These are phyloP conservation scores for Hirtodrosophila trivittata DNA, from an alignment of 2,888 invertebrate species.

Conservation along the genomic window DNA sequence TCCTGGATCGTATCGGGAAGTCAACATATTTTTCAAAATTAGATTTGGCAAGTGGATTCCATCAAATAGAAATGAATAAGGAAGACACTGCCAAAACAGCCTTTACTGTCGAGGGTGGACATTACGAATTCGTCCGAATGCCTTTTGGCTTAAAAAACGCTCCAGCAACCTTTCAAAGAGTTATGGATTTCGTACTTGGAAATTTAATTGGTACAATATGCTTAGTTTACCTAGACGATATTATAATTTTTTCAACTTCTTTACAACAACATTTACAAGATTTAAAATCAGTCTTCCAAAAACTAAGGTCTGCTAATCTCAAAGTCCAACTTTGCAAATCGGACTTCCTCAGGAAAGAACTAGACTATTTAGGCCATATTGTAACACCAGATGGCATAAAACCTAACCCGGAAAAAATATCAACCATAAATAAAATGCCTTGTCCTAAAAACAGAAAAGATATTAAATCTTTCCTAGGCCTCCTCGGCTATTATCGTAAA, in stretches of 20 bases:
- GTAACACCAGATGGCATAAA: slow-evolving; percentile 6
- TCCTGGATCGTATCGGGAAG: slow-evolving; percentile 2
- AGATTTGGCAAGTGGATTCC: slow-evolving; percentile 28
- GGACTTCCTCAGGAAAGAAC: slow-evolving; percentile 23
- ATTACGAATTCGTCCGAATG: slow-evolving; percentile 31
- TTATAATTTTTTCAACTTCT: slow-evolving; percentile 22
- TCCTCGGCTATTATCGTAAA: slow-evolving; percentile 20
- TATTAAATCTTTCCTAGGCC: slow-evolving; percentile 16
- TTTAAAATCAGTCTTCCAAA: slow-evolving; percentile 21
- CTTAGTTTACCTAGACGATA: slow-evolving; percentile 38
- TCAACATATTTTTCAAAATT: slow-evolving; percentile 13
- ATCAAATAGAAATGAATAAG: slow-evolving; percentile 33
- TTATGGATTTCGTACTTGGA: slow-evolving; percentile 22
- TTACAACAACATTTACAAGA: slow-evolving; percentile 25
- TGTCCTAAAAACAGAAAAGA: slow-evolving; percentile 5
- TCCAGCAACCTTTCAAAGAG: slow-evolving; percentile 31
- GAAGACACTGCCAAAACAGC: slow-evolving; percentile 32
- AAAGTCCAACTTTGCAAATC: slow-evolving; percentile 18
- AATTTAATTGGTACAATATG: slow-evolving; percentile 27
- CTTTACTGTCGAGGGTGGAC: slow-evolving; percentile 32
- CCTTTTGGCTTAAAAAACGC: slow-evolving; percentile 41
- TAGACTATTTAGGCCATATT: slow-evolving; percentile 14
- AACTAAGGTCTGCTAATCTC: slow-evolving; percentile 16
- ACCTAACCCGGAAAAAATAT: slow-evolving; percentile 8
- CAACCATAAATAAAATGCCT: slow-evolving; percentile 7